Base-by-base conservation (phyloP, 92 coral and sea anemone genomes). In the Phenganax stokvisi region DNA sequence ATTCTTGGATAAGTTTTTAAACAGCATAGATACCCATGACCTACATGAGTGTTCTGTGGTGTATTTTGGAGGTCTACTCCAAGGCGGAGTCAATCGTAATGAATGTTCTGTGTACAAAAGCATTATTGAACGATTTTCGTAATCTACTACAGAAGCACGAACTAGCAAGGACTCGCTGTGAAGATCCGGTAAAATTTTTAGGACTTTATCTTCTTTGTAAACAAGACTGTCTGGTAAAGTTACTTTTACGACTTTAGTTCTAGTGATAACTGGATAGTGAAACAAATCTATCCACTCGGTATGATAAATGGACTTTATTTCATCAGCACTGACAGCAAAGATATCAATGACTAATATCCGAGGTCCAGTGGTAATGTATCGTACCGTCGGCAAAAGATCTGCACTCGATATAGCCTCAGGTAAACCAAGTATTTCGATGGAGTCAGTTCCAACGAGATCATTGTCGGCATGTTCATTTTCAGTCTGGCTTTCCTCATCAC, bases 41-140 rank as follows among this genome's bases (percentile, higher is more conserved):
- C 89, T 85, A 8, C 82, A 58, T 64, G 86, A 91, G 76, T 92
- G 88, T 30, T 67, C 47, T 37, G 5, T 88, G 11, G 94, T 97
- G 31, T 91, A 87, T 84, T 94, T 94, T 20, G 80, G 85, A 15
- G 88, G 88, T 77, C 98, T 87, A n/a, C 89, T 83, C 97, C 91
- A 90, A 6, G 92, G 92, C 8, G 97, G 89, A 0, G 81, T 68
- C 65, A 93, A 81, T n/a, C 66, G 64, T 59, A 94, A 10, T 17
- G 85, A 64, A 55, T 89, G 89, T 4, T 90, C 85, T 0, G 90
- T 79, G 73, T 86, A 76, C 25, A 89, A 93, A 59, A 87, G 81
- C 58, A 83, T 80, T 10, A 85, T 80, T 53, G 90, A 89, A 12
- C 79, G 84, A 20, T 82, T 82, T 20, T 86, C 82, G n/a, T 82